Evolutionary conservation across 2,797 vertebrate species (phyloP), one percentile per base, ranked within the genome.

Genomic region (Buphagus erythrorhynchus): DNA sequence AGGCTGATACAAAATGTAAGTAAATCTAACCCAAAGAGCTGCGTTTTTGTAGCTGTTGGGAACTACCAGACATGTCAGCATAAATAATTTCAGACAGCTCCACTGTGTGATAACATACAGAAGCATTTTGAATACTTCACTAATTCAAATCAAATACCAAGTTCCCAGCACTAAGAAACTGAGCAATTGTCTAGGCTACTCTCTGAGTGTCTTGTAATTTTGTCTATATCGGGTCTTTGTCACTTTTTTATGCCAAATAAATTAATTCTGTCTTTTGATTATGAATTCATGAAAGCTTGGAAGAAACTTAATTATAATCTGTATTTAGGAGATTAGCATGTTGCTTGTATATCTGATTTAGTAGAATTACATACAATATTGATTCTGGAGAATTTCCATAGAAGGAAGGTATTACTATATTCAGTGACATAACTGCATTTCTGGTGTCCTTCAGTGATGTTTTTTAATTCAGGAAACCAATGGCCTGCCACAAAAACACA

Each of bases 181-280:
- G 33, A 94, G 51, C 36, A 94, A 74, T 79, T 86, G 48, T 82
- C 65, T 62, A 49, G 25, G 54, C 5, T 1, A 33, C 52, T 90
- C 90, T 84, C 66, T 57, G 31, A 14, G 21, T 81, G 24, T 88
- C 43, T 67, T 81, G 43, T 51, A n/a, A 69, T 93, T 95, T 84
- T 88, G 24, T 73, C 35, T 55, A 3, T 35, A 35, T 62, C 8
- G 5, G 11, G 5, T 26, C 25, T 77, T 86, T 48, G 20, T 35
- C 4, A 55, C 46, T 42, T 90, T 93, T 85, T 63, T 69, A 25
- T 58, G 67, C n/a, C 63, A 77, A 85, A 76, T 76, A 79, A 96
- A 88, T 95, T 86, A 83, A 67, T 88, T 4, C 35, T 31, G 7
- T 57, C 55, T 79, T 94, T 76, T 91, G 68, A 94, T 88, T 90